These are phyloP conservation scores for Sebastes kiyomatsui DNA, from an alignment of 2,797 vertebrate species.

Conservation along the genomic window DNA sequence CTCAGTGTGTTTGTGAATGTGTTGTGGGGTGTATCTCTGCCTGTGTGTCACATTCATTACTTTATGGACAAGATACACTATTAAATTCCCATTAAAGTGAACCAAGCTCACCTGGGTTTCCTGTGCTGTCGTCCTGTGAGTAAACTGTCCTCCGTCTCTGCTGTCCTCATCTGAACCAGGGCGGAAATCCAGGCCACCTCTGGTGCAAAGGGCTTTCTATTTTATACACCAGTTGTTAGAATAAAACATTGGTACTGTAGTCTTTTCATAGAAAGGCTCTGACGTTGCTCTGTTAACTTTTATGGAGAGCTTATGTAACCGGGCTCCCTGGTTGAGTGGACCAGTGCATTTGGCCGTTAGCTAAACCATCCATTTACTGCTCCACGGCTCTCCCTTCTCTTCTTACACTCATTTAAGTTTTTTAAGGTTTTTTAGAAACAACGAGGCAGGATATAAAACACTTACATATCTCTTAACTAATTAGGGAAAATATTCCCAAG, in stretches of 20 bases:
- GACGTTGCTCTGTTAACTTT: conserved; percentile 14
- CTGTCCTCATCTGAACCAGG: conserved; percentile 20
- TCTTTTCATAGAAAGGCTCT: background rate
- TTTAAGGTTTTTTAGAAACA: background rate
- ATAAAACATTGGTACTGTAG: conserved; percentile 1
- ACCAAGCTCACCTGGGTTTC: background rate
- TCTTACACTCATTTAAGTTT: background rate
- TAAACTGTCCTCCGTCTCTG: background rate
- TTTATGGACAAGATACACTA: background rate
- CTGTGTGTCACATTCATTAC: background rate
- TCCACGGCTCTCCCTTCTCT: background rate
- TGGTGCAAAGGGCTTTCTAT: background rate
- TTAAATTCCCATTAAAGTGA: background rate
- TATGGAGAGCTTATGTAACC: conserved; percentile 24
- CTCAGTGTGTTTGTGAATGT: conserved; percentile 21
- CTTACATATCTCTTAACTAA: background rate
- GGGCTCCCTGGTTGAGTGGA: conserved; percentile 3
- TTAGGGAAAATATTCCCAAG: background rate
- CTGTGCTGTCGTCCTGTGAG: background rate
- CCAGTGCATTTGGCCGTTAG: conserved; percentile 4
- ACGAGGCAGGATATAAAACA: background rate
- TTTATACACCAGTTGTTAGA: background rate
- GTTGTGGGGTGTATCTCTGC: background rate
- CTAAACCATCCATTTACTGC: conserved; percentile 25
- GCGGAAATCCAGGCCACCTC: background rate